Conservation (phyloP, 2,113 vertebrate genomes). For the Silurus asotus region DNA sequence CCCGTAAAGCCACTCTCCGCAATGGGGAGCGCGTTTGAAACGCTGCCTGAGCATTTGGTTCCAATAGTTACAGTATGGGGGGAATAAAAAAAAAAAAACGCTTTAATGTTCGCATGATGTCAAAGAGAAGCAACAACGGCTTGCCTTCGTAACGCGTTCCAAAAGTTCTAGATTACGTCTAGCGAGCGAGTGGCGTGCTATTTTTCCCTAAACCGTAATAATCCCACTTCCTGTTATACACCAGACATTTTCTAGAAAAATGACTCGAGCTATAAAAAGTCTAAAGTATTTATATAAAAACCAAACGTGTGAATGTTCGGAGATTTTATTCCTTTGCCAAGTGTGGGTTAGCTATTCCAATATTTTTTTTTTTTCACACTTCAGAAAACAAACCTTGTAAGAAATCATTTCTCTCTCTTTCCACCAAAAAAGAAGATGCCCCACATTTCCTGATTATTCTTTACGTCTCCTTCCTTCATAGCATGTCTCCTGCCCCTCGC, state of each 20-base stretch:
- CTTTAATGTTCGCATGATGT: constrained; percentile 53
- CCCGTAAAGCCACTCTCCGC: constrained; percentile 66
- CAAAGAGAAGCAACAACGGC: not conserved
- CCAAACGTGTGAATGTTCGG: constrained; percentile 62
- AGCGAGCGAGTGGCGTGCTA: too few species aligned
- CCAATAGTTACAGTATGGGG: constrained; percentile 66
- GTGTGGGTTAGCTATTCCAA: constrained; percentile 72
- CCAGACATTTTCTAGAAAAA: not conserved
- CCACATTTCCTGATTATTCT: constrained; percentile 1
- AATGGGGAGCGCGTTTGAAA: constrained; percentile 73
- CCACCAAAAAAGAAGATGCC: constrained; percentile 54
- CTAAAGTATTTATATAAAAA: constrained; percentile 54
- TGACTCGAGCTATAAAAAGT: not conserved
- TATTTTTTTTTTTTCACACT: constrained; percentile 70
- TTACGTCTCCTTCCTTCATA: constrained; percentile 13
- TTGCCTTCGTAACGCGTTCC: constrained; percentile 14
- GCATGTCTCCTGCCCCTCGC: not conserved
- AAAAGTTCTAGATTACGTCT: not conserved
- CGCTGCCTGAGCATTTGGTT: constrained; percentile 67
- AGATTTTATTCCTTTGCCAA: constrained; percentile 61
- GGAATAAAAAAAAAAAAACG: constrained; percentile 46
- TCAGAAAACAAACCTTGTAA: constrained; percentile 68
- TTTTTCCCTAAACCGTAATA: too few species aligned
- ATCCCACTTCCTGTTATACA: not conserved
- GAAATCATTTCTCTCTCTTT: constrained; percentile 48